Evolutionary conservation across 2,888 invertebrate genomes (phyloP).

Genomic region (Sicus ferrugineus): DNA sequence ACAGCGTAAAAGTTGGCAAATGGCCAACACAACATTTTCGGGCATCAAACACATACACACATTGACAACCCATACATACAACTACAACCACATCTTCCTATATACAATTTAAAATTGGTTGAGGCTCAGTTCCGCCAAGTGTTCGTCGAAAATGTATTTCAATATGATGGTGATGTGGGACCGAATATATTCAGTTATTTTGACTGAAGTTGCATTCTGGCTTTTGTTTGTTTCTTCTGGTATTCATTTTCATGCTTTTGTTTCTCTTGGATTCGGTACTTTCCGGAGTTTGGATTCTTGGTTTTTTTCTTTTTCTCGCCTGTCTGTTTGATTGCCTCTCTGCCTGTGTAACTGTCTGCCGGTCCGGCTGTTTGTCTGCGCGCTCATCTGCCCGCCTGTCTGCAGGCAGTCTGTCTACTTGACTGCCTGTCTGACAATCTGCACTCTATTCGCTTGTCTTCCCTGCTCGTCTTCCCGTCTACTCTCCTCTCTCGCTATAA

Average conservation of each 20-base stretch:
- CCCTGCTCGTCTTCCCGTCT: too few relatives aligned
- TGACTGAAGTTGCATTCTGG: not conserved
- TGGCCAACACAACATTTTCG: slow-evolving; percentile 46
- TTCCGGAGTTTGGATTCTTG: too few relatives aligned
- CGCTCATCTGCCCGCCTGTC: too few relatives aligned
- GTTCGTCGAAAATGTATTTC: slow-evolving; percentile 31
- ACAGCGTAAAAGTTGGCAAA: slow-evolving; percentile 43
- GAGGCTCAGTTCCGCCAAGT: slow-evolving; percentile 28
- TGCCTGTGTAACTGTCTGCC: too few relatives aligned
- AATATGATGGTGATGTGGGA: slow-evolving; percentile 32
- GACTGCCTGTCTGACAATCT: too few relatives aligned
- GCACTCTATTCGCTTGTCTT: too few relatives aligned
- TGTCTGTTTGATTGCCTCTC: too few relatives aligned
- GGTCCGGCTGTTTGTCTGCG: too few relatives aligned
- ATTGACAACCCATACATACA: slow-evolving; percentile 9
- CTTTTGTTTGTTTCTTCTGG: not conserved
- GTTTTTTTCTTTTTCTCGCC: too few relatives aligned
- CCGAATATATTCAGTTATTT: slow-evolving; percentile 22
- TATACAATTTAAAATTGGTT: not conserved
- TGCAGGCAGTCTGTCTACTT: too few relatives aligned
- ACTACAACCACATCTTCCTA: not conserved
- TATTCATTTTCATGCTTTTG: not conserved
- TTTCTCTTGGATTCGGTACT: not conserved
- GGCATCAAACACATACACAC: slow-evolving; percentile 43
- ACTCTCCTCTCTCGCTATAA: too few relatives aligned